phyloP scores from a whole-genome alignment of 2,113 vertebrate species.

The Silurus glanis region DNA sequence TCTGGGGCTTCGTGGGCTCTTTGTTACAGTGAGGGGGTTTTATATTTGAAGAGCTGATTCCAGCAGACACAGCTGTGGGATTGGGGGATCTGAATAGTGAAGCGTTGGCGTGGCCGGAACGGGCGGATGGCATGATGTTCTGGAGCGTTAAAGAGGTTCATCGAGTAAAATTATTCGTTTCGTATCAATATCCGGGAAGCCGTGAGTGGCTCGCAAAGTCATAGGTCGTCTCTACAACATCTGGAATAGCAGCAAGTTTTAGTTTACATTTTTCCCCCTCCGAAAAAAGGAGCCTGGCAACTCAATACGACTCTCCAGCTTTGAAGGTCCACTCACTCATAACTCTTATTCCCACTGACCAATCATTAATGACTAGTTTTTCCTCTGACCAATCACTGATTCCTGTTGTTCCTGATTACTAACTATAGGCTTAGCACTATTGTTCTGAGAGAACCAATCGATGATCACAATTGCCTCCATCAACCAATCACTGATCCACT shows the following conservation, averaged over 20 bases:
- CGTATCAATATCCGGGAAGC: not conserved
- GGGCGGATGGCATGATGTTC: not conserved
- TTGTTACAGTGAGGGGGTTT: not conserved
- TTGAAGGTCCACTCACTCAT: not conserved
- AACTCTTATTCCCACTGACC: not conserved
- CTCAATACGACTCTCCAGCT: too few species aligned
- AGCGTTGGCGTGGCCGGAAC: not conserved
- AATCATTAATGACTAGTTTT: not conserved
- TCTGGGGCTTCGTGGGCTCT: slow-evolving; percentile 3
- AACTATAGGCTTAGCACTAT: too few species aligned
- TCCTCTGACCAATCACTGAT: not conserved
- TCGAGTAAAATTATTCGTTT: not conserved
- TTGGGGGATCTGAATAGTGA: not conserved
- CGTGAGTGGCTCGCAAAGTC: not conserved
- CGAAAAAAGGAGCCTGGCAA: too few species aligned
- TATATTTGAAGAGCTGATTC: slow-evolving; percentile 15
- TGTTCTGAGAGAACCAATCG: not conserved
- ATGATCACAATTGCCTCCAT: not conserved
- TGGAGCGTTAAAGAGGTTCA: not conserved
- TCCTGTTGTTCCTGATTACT: too few species aligned
- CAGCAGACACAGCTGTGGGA: not conserved
- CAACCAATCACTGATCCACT: not conserved
- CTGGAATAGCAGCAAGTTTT: not conserved
- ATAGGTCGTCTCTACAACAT: not conserved
- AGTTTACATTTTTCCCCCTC: too few species aligned